A percentile compares a stretch with the other conserved stretches of the same genome.
These are phyloP conservation scores for Reticulitermes lucifugus DNA, from an alignment of 2,888 invertebrate species.

Conservation along the genomic window DNA sequence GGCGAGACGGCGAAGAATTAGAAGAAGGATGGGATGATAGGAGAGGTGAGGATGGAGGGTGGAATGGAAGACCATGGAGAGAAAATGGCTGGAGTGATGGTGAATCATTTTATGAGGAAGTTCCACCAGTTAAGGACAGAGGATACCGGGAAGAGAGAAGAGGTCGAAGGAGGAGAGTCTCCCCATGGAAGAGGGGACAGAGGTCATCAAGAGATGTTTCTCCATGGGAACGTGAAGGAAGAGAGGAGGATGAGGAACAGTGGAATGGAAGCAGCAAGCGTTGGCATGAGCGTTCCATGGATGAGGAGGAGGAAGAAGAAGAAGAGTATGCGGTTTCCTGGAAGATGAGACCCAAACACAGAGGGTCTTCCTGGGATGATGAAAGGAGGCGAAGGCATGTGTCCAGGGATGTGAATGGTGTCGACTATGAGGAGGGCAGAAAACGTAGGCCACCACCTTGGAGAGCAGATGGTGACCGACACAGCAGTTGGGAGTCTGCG, in stretches of 20 bases:
- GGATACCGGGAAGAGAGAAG: conserved; percentile 54
- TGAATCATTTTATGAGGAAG: conserved; percentile 58
- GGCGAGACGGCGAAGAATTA: conserved; percentile 58
- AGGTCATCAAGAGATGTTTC: conserved; percentile 78
- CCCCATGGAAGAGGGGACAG: conserved; percentile 65
- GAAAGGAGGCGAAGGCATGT: conserved; percentile 57
- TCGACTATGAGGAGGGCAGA: conserved; percentile 49
- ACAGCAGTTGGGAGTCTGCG: conserved; percentile 63
- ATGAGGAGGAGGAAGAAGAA: conserved; percentile 59
- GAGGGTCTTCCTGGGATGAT: conserved; percentile 67
- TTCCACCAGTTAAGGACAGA: conserved; percentile 50
- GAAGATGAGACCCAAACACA: conserved; percentile 66
- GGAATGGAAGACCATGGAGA: conserved; percentile 57
- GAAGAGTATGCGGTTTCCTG: conserved; percentile 63
- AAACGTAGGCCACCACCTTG: conserved; percentile 51
- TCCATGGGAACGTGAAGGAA: conserved; percentile 81
- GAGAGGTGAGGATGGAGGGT: conserved; percentile 55
- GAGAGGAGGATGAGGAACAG: conserved; percentile 58
- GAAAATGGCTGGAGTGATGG: conserved; percentile 60
- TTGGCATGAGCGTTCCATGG: conserved; percentile 57
- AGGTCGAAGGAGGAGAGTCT: conserved; percentile 59
- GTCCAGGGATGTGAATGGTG: conserved; percentile 49
- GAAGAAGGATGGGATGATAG: conserved; percentile 58
- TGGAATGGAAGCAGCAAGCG: conserved; percentile 56
- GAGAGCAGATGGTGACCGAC: conserved; percentile 62